Percentiles rank a stretch among this genome's conserved stretches.
Evolutionary conservation across 2,113 vertebrate genomes (phyloP).

Genomic region (Limnothrissa miodon): DNA sequence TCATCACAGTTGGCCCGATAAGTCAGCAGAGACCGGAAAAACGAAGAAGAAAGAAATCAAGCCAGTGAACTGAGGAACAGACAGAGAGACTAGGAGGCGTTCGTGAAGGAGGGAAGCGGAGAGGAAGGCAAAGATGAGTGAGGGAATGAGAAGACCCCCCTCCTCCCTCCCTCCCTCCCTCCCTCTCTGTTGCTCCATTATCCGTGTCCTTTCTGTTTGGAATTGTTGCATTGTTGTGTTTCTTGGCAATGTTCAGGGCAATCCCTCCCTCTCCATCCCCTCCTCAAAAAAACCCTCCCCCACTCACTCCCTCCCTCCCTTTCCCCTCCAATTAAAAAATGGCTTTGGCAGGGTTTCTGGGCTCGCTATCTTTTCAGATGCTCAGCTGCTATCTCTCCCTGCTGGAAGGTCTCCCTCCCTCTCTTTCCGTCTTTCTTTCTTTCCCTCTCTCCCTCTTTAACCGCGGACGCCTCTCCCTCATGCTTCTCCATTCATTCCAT

Average conservation of each 20-base stretch:
- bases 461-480: neutral
- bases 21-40: neutral
- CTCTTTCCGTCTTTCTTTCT: conserved; percentile 18
- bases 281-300: conserved; percentile 18
- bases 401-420: conserved; percentile 30
- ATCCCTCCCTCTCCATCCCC: conserved; percentile 20
- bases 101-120: neutral
- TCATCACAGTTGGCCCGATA: neutral
- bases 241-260: conserved; percentile 23
- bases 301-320: neutral
- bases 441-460: neutral
- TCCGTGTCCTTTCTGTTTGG: neutral
- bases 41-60: neutral
- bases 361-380: conserved; percentile 42
- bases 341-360: conserved; percentile 39
- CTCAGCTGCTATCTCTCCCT: conserved; percentile 12
- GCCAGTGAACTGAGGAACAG: neutral
- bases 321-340: conserved; percentile 47
- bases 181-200: neutral
- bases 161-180: neutral
- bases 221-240: conserved; percentile 33
- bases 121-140: neutral
- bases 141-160: neutral
- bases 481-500: conserved; percentile 44
- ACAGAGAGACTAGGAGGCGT: neutral